phyloP scores from a whole-genome alignment of 2,797 vertebrate species.

The Podargus strigoides region DNA sequence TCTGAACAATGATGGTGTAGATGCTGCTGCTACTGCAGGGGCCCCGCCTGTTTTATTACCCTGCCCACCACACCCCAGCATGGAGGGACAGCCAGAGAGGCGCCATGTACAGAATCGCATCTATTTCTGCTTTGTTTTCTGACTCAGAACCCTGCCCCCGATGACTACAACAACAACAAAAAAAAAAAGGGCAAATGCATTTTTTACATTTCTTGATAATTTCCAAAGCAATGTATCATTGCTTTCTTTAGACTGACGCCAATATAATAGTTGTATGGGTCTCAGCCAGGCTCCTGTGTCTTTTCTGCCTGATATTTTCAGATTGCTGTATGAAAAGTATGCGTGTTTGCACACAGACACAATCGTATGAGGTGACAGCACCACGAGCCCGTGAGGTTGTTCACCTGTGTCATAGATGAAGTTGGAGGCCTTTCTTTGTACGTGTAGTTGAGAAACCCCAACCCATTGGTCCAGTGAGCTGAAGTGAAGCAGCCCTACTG shows the following conservation, averaged over 20 bases:
- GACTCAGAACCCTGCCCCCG: constrained; percentile 44
- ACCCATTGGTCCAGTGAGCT: background rate
- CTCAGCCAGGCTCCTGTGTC: constrained; percentile 72
- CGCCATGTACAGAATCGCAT: constrained; percentile 49
- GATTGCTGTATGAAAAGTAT: constrained; percentile 39
- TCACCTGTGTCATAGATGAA: background rate
- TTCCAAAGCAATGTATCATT: constrained; percentile 69
- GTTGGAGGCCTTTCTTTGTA: background rate
- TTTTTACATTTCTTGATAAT: constrained; percentile 73
- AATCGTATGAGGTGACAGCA: background rate
- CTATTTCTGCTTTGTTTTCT: constrained; percentile 65
- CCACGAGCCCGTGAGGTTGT: background rate
- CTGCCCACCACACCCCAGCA: background rate
- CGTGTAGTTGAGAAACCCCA: background rate
- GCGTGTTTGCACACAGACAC: constrained; percentile 59
- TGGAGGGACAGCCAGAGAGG: constrained; percentile 35
- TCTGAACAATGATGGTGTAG: constrained; percentile 3
- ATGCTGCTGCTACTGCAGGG: constrained; percentile 41
- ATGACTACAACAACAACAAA: constrained; percentile 61
- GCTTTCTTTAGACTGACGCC: constrained; percentile 68
- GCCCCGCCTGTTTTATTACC: background rate
- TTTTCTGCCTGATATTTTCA: constrained; percentile 67
- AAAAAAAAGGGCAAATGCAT: constrained; percentile 73
- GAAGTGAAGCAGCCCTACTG: constrained; percentile 1
- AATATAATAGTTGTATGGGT: constrained; percentile 64